phyloP scores from a whole-genome alignment of 2,113 vertebrate genomes.

The Calidris pygmaea region DNA sequence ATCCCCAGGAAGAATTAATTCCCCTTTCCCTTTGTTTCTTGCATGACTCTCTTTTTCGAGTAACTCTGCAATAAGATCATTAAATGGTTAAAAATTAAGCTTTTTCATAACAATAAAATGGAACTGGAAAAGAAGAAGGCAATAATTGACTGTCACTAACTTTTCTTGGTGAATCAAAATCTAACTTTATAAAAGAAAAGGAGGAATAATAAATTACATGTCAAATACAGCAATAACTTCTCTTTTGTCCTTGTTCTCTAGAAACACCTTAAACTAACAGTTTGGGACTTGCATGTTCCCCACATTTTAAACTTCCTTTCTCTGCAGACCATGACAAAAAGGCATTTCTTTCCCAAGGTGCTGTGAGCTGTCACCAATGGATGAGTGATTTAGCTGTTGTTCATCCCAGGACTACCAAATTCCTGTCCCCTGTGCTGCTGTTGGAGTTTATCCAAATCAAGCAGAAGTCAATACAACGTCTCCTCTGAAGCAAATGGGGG shows the following conservation, averaged over 20 bases:
- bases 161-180: conserved; percentile 14
- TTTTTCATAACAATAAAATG: not conserved
- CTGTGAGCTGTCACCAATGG: not conserved
- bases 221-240: conserved; percentile 2
- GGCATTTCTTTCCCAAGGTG: not conserved
- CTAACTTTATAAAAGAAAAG: conserved; percentile 21
- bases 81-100: conserved; percentile 2
- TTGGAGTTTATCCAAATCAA: not conserved
- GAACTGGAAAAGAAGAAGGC: not conserved
- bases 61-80: not conserved
- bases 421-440: not conserved
- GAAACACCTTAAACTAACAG: not conserved
- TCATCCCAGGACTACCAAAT: not conserved
- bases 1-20: not conserved
- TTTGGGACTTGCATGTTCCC: not conserved
- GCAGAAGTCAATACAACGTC: not conserved
- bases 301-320: not conserved
- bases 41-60: not conserved
- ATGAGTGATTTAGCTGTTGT: not conserved
- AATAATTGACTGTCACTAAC: conserved; percentile 18
- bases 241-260: not conserved
- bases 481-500: not conserved
- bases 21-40: not conserved
- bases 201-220: conserved; percentile 30
- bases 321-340: not conserved